phyloP scores from a whole-genome alignment of 2,888 invertebrate species.

The Rotaria socialis region DNA sequence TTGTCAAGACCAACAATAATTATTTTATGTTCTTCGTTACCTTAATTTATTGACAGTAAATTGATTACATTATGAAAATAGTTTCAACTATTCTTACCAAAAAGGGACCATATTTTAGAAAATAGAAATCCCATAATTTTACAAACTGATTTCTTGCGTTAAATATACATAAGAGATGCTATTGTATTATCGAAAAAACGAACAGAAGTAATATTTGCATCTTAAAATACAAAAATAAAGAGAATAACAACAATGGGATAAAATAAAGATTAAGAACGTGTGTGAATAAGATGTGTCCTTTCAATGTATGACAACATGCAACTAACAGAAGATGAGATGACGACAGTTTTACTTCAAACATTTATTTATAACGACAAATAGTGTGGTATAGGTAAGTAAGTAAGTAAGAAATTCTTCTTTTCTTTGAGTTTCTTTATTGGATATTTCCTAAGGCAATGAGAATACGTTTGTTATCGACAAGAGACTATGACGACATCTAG shows the following conservation, averaged over 20 bases:
- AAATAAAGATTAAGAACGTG: background rate
- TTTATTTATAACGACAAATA: slow-evolving; percentile 13
- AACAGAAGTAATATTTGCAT: background rate
- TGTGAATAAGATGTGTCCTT: background rate
- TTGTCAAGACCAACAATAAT: slow-evolving; percentile 92
- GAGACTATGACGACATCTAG: background rate
- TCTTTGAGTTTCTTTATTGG: background rate
- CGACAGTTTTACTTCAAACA: background rate
- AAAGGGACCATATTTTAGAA: slow-evolving; percentile 44
- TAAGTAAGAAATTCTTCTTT: background rate
- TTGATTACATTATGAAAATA: background rate
- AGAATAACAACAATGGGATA: background rate
- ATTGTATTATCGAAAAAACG: background rate
- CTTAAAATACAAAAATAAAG: background rate
- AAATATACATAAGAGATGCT: background rate
- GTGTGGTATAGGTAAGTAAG: background rate
- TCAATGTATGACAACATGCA: background rate
- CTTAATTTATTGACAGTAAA: background rate
- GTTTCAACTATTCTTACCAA: background rate
- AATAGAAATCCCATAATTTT: slow-evolving; percentile 44
- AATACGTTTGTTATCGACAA: background rate
- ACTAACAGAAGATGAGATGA: background rate
- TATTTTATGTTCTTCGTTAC: slow-evolving; percentile 73
- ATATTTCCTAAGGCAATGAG: background rate
- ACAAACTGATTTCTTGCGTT: background rate